These are phyloP conservation scores for Distichodus sexfasciatus DNA, from an alignment of 2,797 vertebrate species.

Conservation along the genomic window DNA sequence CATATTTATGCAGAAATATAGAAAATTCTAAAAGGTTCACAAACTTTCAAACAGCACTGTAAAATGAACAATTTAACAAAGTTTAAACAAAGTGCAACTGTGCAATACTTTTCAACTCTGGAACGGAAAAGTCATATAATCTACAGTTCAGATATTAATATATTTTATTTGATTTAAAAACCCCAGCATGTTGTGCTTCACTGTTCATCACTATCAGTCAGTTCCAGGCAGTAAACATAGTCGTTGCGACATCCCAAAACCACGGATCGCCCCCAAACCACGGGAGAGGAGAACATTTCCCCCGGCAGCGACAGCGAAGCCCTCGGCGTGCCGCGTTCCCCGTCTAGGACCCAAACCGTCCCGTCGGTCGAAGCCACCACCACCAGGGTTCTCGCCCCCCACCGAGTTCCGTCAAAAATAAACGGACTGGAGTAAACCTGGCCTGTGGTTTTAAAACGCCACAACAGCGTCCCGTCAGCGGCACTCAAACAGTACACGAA, in stretches of 20 bases:
- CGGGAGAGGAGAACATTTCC: conserved; percentile 90
- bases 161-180: no score
- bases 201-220: conserved; percentile 45
- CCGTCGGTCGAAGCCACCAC: conserved; percentile 87
- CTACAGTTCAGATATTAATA: no score
- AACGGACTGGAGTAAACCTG: conserved; percentile 87
- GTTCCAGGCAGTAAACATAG: conserved; percentile 87
- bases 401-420: conserved; percentile 64
- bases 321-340: conserved; percentile 66
- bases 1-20: no score
- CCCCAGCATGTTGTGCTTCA: not conserved
- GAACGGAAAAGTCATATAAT: no score
- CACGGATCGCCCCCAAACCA: conserved; percentile 75
- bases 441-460: conserved; percentile 84
- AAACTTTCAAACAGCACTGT: no score
- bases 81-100: no score
- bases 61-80: no score
- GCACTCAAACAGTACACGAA: conserved; percentile 82
- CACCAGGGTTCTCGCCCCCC: conserved; percentile 67
- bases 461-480: conserved; percentile 76
- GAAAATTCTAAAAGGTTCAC: no score
- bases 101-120: no score
- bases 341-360: conserved; percentile 84
- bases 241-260: conserved; percentile 93
- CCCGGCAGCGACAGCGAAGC: conserved; percentile 75